Evolutionary conservation across 2,797 vertebrate species (phyloP).

Genomic region (Phaenicophaeus curvirostris): DNA sequence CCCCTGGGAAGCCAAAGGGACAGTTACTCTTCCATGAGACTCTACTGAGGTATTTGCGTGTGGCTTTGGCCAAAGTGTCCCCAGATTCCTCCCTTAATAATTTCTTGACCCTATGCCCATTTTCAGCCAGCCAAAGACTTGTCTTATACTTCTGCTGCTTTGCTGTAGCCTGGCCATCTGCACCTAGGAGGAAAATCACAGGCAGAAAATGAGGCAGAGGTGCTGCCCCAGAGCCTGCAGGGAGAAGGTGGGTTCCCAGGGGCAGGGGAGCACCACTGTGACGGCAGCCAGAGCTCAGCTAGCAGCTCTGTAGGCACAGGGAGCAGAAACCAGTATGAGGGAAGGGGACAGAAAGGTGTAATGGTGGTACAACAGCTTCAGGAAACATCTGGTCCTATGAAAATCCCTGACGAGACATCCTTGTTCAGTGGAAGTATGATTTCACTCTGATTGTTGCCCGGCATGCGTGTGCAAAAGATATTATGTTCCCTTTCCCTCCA

Average conservation of each 20-base stretch:
- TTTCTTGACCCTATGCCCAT: neutral
- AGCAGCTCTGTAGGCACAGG: neutral
- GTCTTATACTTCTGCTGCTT: neutral
- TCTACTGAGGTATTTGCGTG: neutral
- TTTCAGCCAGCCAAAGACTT: neutral
- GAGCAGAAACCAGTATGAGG: neutral
- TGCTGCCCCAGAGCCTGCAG: rapidly evolving
- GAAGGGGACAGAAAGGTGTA: neutral
- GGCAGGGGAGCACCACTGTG: neutral
- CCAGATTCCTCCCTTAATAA: neutral
- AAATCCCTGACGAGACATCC: neutral
- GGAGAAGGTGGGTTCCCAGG: neutral
- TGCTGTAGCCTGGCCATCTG: neutral
- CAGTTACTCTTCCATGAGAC: neutral
- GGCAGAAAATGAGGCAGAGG: neutral
- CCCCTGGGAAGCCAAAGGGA: neutral
- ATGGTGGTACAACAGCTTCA: neutral
- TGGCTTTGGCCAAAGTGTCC: neutral
- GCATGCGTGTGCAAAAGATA: neutral
- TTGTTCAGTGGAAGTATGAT: neutral
- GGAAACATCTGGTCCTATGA: neutral
- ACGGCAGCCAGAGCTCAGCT: neutral
- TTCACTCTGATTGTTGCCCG: neutral
- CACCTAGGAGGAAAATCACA: neutral
- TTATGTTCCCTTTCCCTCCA: neutral